phyloP scores from a whole-genome alignment of 92 coral and sea anemone species.

The Blastomussa wellsi region DNA sequence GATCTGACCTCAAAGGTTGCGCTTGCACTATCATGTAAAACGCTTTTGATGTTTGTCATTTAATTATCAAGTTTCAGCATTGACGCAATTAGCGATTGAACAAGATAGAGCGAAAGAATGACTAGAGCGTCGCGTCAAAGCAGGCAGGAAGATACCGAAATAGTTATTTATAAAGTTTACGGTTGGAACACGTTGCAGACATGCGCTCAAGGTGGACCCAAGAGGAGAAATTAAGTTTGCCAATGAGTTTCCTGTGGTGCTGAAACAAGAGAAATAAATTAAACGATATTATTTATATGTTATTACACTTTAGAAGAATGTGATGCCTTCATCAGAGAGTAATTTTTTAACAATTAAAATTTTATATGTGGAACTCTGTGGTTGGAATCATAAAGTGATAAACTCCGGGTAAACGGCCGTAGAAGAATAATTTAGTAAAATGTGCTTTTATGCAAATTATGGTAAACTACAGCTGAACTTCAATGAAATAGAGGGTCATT shows the following conservation, averaged over 20 bases:
- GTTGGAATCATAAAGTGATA: background rate
- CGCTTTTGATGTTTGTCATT: slow-evolving; percentile 10
- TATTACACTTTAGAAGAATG: background rate
- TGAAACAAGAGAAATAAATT: background rate
- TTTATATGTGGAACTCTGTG: background rate
- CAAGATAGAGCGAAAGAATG: background rate
- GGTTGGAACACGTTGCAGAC: background rate
- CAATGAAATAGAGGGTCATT: no score
- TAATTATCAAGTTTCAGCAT: slow-evolving; percentile 7
- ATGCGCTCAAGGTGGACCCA: background rate
- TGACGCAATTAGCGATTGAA: background rate
- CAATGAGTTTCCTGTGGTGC: slow-evolving; percentile 10
- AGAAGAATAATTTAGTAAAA: no score
- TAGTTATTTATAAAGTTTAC: slow-evolving; percentile 28
- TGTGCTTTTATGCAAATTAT: no score
- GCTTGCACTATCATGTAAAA: slow-evolving; percentile 78
- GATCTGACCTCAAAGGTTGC: slow-evolving; percentile 75
- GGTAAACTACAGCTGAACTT: no score
- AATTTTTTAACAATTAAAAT: background rate
- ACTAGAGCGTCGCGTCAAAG: background rate
- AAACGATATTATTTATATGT: background rate
- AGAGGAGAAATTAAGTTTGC: background rate
- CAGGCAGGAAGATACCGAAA: background rate
- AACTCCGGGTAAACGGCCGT: no score
- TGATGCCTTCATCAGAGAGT: no score